phyloP scores from a whole-genome alignment of 2,113 vertebrate species.

The Tragelaphus imberbis region DNA sequence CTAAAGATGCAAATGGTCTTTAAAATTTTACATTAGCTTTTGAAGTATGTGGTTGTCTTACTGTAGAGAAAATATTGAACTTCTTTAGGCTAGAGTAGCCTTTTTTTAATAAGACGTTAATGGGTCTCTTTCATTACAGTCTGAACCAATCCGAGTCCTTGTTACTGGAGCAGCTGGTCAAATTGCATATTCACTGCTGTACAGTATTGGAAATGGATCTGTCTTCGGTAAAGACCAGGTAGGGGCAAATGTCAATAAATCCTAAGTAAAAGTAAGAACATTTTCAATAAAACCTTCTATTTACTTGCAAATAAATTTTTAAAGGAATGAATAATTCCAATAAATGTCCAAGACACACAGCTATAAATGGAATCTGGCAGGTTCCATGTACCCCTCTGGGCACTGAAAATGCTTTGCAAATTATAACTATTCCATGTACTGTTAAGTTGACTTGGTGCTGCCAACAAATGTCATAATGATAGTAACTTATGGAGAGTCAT shows the following conservation, averaged over 20 bases:
- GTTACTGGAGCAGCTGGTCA: constrained; percentile 97
- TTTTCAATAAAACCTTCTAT: background rate
- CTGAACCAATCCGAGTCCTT: constrained; percentile 91
- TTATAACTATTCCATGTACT: background rate
- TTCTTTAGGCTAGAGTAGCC: background rate
- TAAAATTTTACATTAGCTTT: constrained; percentile 3
- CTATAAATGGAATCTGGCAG: background rate
- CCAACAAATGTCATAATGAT: background rate
- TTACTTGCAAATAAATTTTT: constrained; percentile 16
- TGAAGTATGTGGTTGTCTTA: background rate
- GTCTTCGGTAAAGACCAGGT: constrained; percentile 99
- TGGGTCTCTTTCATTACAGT: constrained; percentile 78
- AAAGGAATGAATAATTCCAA: background rate
- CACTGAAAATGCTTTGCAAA: background rate
- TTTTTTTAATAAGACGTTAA: constrained; percentile 21
- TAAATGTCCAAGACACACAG: background rate
- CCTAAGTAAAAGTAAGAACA: background rate
- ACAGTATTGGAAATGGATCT: constrained; percentile 96
- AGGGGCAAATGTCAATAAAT: constrained; percentile 26
- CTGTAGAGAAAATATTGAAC: constrained; percentile 25
- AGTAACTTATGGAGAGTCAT: background rate
- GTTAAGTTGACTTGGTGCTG: background rate
- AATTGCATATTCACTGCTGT: constrained; percentile 96
- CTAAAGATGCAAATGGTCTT: background rate
- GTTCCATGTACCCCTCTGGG: background rate